Evolutionary conservation across 1,140 invertebrate genomes (phyloP), one percentile per base, ranked within the genome.

Genomic region (Reticulitermes speratus): DNA sequence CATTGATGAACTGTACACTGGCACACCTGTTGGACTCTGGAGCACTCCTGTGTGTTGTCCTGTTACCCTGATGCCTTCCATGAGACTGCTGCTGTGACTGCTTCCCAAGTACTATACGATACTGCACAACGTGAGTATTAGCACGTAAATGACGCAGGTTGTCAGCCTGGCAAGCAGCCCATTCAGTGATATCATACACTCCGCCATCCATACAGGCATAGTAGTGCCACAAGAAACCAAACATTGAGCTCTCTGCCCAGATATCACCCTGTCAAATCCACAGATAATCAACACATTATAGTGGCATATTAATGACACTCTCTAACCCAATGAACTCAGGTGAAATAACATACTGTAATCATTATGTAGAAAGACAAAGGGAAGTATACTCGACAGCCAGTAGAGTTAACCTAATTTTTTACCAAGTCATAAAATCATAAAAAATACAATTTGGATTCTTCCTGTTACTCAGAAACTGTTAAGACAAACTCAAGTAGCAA

Each of bases 181-280:
- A 98, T 90, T 98, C 97, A 48, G 97, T 98, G 86, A 99, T 98
- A 91, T 98, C 97, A 90, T 97, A 98, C 23, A 98, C 95, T 87
- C 95, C 95, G 82, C 96, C 96, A 91, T 98, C 97, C 97, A 98
- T 98, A 88, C 97, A 97, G n/a, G 97, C 97, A 91, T 97, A 98
- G 92, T 98, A 98, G 91, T 97, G 95, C 96, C 97, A 98, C 81
- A 96, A 92, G 88, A 98, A 94, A 84, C 97, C 97, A 92, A 97
- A 94, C 91, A 96, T 94, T 88, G 94, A 94, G 82, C 96, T 97
- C 92, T 99, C 97, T 82, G 97, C 97, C 98, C 98, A 98, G 88
- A 99, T 97, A 90, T 99, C 98, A 87, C 96, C 97, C 97, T 98
- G 90, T 45, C 89, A 89, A 75, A 55, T 55, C 19, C 19, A 21